A percentile compares a stretch with the other conserved stretches of the same genome.
Evolutionary conservation across 2,888 invertebrate species (phyloP).

Genomic region (Actias luna): DNA sequence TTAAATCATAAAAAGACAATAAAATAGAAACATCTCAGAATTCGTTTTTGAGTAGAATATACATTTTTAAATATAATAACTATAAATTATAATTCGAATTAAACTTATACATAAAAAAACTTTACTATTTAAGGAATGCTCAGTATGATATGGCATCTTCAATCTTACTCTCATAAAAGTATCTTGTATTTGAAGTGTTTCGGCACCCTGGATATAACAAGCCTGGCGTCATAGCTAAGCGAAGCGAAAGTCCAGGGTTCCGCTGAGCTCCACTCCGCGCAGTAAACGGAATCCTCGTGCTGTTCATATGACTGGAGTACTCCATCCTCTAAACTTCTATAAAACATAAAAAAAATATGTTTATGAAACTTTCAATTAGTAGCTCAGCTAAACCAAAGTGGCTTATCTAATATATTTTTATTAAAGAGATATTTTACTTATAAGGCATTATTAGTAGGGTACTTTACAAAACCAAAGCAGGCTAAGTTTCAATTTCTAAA

Average conservation of each 20-base stretch:
- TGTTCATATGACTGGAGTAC: conserved; percentile 96
- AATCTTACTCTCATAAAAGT: conserved; percentile 82
- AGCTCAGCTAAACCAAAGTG: no score
- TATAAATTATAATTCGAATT: background rate
- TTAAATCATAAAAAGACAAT: no score
- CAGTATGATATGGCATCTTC: background rate
- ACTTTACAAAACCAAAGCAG: no score
- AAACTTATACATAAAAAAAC: background rate
- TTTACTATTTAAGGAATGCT: background rate
- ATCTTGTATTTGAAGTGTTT: conserved; percentile 96
- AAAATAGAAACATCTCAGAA: background rate
- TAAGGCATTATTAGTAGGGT: no score
- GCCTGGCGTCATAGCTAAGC: conserved; percentile 96
- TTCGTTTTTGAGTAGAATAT: no score
- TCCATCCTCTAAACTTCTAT: conserved; percentile 88
- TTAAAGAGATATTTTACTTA: no score
- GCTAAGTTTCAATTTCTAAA: no score
- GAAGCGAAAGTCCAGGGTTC: conserved; percentile 99
- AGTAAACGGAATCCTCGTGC: conserved; percentile 99
- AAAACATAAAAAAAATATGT: background rate
- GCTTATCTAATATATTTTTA: no score
- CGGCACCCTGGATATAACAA: conserved; percentile 97
- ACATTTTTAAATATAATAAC: background rate
- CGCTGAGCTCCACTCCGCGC: conserved; percentile 97
- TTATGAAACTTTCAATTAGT: background rate